Evolutionary conservation across 2,797 vertebrate genomes (phyloP), one percentile per base, ranked within the genome.

Genomic region (Enteromius viviparus): DNA sequence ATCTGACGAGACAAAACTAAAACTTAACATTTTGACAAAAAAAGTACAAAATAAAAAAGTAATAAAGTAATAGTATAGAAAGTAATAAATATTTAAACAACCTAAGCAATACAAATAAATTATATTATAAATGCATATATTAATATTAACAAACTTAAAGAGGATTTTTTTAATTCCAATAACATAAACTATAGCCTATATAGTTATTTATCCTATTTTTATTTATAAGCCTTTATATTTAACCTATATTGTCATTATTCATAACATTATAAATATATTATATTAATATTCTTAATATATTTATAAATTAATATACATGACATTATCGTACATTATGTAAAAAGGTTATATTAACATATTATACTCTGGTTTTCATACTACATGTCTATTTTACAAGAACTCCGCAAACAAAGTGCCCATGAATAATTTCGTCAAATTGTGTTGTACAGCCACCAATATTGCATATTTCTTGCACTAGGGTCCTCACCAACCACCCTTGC

Each of bases 401-500:
- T 45, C 11, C 15, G 26, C 60, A 3, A 71, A 21, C 45, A 51
- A 15, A 71, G 15, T 32, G 2, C 26, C 15, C 2, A 47, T 72
- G 17, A 72, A 51, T 34, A 74, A 74, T 74, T 47, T 53, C 12
- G 10, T 74, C 26, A 74, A 74, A 51, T 74, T 3, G 51, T 34
- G 70, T 51, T 65, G 58, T 81, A 81, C 21, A 32, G 58, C 45
- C 29, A 64, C 65, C 32, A 65, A 74, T 19, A 49, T 60, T 60
- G 58, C 21, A 4, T 9, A 53, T 47, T 78, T 64, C 3, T 9
- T n/a, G 78, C 19, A 19, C 21, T 21, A 19, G 23, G 72, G 49
- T 79, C 23, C 17, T 62, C 29, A 75, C 42, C 45, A 65, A 64
- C 45, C 60, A 19, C 34, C 40, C 51, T 32, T 19, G 74, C 34